These are phyloP conservation scores for Thunnus albacares DNA, from an alignment of 2,797 vertebrate genomes.

Conservation along the genomic window DNA sequence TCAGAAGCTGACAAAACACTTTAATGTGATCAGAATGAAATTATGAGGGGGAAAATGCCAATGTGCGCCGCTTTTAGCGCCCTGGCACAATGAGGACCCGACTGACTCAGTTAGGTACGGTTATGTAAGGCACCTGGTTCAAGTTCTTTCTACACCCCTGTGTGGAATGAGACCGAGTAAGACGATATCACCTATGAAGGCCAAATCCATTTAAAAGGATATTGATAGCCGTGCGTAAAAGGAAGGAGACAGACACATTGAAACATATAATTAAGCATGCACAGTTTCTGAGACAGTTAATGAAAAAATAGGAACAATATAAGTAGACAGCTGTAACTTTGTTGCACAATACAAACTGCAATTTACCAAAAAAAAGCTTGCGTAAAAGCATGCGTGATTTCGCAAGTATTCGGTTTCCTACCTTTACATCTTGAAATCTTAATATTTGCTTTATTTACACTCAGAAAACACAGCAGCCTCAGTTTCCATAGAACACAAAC, in stretches of 20 bases:
- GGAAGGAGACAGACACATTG: background rate
- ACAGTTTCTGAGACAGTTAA: background rate
- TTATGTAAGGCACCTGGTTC: conserved; percentile 75
- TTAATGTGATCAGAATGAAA: background rate
- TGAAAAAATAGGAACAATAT: background rate
- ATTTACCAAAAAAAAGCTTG: background rate
- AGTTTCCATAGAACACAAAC: conserved; percentile 42
- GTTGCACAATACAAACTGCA: background rate
- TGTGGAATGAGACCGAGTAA: conserved; percentile 18
- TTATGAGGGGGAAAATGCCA: background rate
- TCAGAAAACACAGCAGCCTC: background rate
- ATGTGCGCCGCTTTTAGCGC: background rate
- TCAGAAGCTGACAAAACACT: background rate
- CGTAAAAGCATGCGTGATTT: background rate
- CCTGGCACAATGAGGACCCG: conserved; percentile 5
- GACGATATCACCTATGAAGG: background rate
- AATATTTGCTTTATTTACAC: background rate
- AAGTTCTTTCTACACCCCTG: conserved; percentile 35
- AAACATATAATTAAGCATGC: background rate
- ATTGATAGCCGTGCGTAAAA: conserved; percentile 4
- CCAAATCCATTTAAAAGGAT: background rate
- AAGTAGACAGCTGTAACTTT: background rate
- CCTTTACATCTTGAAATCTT: too few species aligned
- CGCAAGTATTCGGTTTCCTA: too few species aligned
- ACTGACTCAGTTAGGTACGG: background rate